Base-by-base conservation (phyloP, 1,140 invertebrate genomes). In the Lucilia sericata region DNA sequence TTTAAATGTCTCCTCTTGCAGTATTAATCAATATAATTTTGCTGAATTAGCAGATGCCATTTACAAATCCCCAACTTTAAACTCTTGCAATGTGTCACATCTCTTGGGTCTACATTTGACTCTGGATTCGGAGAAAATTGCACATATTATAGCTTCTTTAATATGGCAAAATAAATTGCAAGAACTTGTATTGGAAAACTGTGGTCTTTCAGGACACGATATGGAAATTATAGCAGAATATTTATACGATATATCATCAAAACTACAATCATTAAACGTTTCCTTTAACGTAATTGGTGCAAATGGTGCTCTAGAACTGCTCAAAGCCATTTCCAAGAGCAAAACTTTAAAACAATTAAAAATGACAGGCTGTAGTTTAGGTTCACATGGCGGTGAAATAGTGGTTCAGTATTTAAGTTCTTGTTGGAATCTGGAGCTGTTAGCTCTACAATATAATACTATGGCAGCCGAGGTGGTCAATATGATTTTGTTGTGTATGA, bases 161-260 rank as follows among this genome's bases (percentile, higher is more conserved):
- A 80, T 90, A 0, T 87, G 87, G 88, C 89, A 90, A 78, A 88
- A 88, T 34, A 82, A 82, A 19, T 83, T 90, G 2, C 83, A 76
- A 9, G 84, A 85, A 25, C 83, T 90, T 2, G 83, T 85, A 30
- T 34, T 90, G 74, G 80, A 87, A 17, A 86, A 87, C 9, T 90
- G 88, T 74, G 87, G 88, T 14, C 70, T 90, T 12, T 83, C 82
- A 1, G 86, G 86, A 7, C 86, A 87, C 74, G 89, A 90, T 51
- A 88, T 90, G 88, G 82, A 88, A 74, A 78, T 84, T 9, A 84
- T 90, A 25, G 85, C 83, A 3, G 89, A 90, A 13, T 86, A 90
- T 84, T 25, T 90, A 47, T 14, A 25, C 5, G 19, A 14, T 0
- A 1, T n/a, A 0, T 42, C 65, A 0, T 85, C 86, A 4, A 19